Evolutionary conservation across 2,797 vertebrate species (phyloP), one percentile per base, ranked within the genome.

Genomic region (Chiroxiphia lanceolata): DNA sequence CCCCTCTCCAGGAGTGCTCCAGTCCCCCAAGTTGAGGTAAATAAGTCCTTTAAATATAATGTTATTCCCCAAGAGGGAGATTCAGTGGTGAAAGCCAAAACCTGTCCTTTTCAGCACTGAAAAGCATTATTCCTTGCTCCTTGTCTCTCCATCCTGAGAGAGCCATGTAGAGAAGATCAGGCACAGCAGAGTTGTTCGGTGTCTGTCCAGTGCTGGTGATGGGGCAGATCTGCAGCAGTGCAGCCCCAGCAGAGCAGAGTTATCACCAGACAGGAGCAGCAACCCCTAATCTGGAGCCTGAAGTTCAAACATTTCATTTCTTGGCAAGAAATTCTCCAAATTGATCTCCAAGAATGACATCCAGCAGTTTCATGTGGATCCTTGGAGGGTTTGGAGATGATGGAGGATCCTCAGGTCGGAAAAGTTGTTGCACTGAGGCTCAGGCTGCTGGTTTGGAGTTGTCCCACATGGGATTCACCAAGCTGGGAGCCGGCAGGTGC

Each of bases 121-220:
- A 59, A 85, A 51, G 8, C 40, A 11, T n/a, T 5, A 0, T 23
- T 85, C 44, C 36, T 60, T 71, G 54, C 48, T 63, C 31, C 22
- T 22, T 38, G 19, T 76, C 15, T 29, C 31, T 31, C 21, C 33
- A 25, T 44, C 64, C 44, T 14, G 16, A 7, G 0, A 13, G 10
- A 67, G 34, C 9, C 33, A 15, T 0, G 0, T 34, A 23, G 27
- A 13, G 63, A 65, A 56, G 34, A 15, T 13, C 38, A 44, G 47
- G 31, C 57, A 50, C 2, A 0, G 63, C 38, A 54, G 53, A 53
- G 44, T 25, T 1, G 1, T 54, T 59, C 1, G 1, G 23, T 2
- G 0, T 53, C 45, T 51, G 67, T 56, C 71, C 1, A 0, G 47
- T 11, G 22, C 48, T 1, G 8, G n/a, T 0, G 1, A 12, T 5